phyloP scores from a whole-genome alignment of 2,797 vertebrate genomes.

The Allenopithecus nigroviridis region DNA sequence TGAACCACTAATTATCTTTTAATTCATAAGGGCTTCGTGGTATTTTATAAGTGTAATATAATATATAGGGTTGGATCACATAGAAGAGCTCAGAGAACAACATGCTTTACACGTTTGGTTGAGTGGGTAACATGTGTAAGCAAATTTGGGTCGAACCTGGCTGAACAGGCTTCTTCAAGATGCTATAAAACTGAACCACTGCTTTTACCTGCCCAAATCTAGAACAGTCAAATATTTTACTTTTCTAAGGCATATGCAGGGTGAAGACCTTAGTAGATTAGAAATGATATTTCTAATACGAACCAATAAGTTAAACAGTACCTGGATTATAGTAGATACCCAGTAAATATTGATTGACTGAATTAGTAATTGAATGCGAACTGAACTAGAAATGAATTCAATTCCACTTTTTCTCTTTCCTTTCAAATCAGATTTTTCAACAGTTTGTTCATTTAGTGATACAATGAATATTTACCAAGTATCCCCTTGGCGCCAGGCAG shows the following conservation, averaged over 20 bases:
- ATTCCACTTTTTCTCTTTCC: neutral
- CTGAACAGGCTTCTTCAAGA: conserved; percentile 68
- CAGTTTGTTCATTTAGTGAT: neutral
- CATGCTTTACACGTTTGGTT: conserved; percentile 77
- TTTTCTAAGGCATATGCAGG: neutral
- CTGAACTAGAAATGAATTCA: neutral
- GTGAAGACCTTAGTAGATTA: neutral
- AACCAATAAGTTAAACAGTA: neutral
- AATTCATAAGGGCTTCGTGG: conserved; percentile 90
- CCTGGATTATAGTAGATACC: neutral
- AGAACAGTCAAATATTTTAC: neutral
- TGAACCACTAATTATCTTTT: conserved; percentile 94
- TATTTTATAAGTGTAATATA: conserved; percentile 88
- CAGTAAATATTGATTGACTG: neutral
- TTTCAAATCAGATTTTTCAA: neutral
- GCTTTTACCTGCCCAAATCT: neutral
- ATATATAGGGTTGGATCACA: conserved; percentile 84
- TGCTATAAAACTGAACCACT: neutral
- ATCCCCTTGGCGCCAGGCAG: accelerated
- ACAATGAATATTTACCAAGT: neutral
- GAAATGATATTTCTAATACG: neutral
- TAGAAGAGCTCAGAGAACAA: conserved; percentile 81
- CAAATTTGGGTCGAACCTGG: conserved; percentile 77
- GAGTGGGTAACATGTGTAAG: conserved; percentile 79
- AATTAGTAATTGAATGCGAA: neutral